Conservation (phyloP, 2,113 vertebrate genomes). For the Acrocephalus kingi region DNA sequence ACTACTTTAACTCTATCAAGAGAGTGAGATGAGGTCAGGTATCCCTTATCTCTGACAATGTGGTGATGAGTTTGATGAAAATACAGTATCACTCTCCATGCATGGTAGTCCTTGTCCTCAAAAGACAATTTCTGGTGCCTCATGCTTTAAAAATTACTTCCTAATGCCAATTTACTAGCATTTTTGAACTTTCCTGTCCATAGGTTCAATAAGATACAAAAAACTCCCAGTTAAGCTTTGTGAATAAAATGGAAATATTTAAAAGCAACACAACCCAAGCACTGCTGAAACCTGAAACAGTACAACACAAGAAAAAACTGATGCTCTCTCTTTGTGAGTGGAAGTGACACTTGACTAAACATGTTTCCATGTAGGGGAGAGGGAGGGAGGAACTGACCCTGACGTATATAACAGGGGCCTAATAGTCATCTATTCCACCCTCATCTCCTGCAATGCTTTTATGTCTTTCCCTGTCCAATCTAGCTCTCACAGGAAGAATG, state of each 20-base stretch:
- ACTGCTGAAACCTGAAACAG: constrained; percentile 15
- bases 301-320: not conserved
- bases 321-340: not conserved
- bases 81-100: not conserved
- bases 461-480: not conserved
- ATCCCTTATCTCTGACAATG: not conserved
- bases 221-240: constrained; percentile 48
- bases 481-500: not conserved
- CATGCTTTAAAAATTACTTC: not conserved
- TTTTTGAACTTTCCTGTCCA: constrained; percentile 4
- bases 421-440: not conserved
- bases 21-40: not conserved
- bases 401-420: not conserved
- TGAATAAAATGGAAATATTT: constrained; percentile 57
- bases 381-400: not conserved
- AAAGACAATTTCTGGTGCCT: not conserved
- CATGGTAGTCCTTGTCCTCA: not conserved
- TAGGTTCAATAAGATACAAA: constrained; percentile 11
- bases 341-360: not conserved
- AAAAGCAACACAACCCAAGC: not conserved
- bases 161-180: not conserved
- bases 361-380: not conserved
- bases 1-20: not conserved
- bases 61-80: not conserved
- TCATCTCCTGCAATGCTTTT: not conserved